A percentile compares a stretch with the other conserved stretches of the same genome.
Evolutionary conservation across 1,140 invertebrate genomes (phyloP).

Genomic region (Episyrphus balteatus): DNA sequence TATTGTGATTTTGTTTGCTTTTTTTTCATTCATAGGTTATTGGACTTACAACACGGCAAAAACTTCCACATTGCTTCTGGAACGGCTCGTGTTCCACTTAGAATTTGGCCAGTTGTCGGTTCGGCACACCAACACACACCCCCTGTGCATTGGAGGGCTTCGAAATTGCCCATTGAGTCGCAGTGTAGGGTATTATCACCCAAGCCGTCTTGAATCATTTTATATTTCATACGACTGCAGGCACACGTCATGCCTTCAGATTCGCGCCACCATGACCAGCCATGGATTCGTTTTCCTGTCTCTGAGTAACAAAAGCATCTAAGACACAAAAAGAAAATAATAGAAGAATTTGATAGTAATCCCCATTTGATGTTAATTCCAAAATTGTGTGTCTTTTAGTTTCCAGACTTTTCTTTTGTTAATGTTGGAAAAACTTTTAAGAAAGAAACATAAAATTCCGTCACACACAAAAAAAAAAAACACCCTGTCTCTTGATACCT

Average conservation of each 20-base stretch:
- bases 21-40: background rate
- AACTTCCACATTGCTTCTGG: slow-evolving; percentile 39
- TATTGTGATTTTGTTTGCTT: too few relatives aligned
- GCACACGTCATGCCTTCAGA: slow-evolving; percentile 44
- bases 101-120: slow-evolving; percentile 40
- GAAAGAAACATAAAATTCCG: too few relatives aligned
- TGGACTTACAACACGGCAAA: slow-evolving; percentile 46
- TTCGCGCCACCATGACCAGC: slow-evolving; percentile 40
- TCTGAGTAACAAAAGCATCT: slow-evolving; percentile 45
- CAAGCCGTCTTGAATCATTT: slow-evolving; percentile 35
- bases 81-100: slow-evolving; percentile 34
- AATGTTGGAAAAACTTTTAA: too few relatives aligned
- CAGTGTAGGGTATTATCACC: slow-evolving; percentile 44
- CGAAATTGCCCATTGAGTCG: slow-evolving; percentile 45
- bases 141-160: slow-evolving; percentile 47
- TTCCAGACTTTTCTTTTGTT: background rate
- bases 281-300: slow-evolving; percentile 43
- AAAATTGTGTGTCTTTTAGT: too few relatives aligned
- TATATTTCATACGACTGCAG: slow-evolving; percentile 43
- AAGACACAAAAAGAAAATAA: slow-evolving; percentile 9
- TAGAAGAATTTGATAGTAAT: too few relatives aligned
- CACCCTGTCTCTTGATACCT: slow-evolving; percentile 26
- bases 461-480: background rate
- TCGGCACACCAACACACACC: slow-evolving; percentile 51
- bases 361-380: too few relatives aligned